A percentile compares a stretch with the other conserved stretches of the same genome.
Evolutionary conservation across 2,113 vertebrate species (phyloP).

Genomic region (Pseudopodoces humilis): DNA sequence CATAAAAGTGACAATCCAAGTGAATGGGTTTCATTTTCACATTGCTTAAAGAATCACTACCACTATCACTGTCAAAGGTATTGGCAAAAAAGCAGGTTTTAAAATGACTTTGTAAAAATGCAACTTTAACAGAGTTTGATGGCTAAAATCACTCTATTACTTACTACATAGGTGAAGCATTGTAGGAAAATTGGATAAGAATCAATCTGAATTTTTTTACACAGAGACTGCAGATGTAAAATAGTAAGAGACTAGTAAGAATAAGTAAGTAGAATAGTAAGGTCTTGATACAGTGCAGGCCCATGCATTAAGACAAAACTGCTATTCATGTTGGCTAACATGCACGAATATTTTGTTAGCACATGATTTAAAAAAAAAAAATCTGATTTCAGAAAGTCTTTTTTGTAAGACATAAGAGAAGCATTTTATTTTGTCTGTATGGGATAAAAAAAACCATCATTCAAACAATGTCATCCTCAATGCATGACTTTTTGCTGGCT

Average conservation of each 20-base stretch:
- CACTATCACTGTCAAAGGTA: not conserved
- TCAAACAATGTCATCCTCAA: not conserved
- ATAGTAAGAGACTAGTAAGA: not conserved
- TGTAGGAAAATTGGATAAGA: not conserved
- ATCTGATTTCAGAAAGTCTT: not conserved
- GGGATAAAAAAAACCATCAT: not conserved
- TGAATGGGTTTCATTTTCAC: not conserved
- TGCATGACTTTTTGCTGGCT: not conserved
- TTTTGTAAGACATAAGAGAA: not conserved
- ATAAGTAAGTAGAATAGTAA: too few relatives aligned
- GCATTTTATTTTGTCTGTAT: not conserved
- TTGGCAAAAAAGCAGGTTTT: not conserved
- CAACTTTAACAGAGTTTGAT: not conserved
- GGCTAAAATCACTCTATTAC: too few relatives aligned
- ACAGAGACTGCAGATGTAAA: not conserved
- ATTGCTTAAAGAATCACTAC: not conserved
- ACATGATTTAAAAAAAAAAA: not conserved
- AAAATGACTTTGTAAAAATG: not conserved
- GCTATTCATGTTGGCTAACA: not conserved
- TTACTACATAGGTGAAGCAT: not conserved
- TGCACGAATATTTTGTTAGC: not conserved
- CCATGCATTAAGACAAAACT: not conserved
- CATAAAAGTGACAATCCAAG: not conserved
- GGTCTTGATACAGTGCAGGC: not conserved
- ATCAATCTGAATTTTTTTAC: not conserved